Base-by-base conservation (phyloP, 2,797 vertebrate species). In the Thripadectes ignobilis region DNA sequence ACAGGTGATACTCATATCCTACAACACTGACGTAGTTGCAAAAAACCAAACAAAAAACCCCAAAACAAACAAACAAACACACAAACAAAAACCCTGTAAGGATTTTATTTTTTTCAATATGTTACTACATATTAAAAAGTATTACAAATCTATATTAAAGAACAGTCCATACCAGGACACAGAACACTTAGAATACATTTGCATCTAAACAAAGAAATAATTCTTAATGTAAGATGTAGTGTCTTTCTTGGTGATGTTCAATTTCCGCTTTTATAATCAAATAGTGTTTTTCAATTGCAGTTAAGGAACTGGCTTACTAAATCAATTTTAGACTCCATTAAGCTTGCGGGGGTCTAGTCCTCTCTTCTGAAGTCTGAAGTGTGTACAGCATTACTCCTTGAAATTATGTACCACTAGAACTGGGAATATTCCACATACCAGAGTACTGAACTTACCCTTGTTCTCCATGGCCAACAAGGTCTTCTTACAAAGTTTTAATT, bases 251-350 rank as follows among this genome's bases (percentile, higher is more conserved):
- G 41, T 61, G 29, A 62, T 57, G 65, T 80, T 49, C 51, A 76
- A 18, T 82, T 79, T 19, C 27, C 61, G 9, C 36, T 91, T 83
- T 83, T 65, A 67, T 85, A 93, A 71, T 81, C 21, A 92, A 88
- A 71, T 45, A 10, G 10, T 48, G 9, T 8, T 87, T 75, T 88
- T 78, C 52, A 93, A 61, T 36, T 75, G 26, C 38, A 74, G 34
- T 91, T 85, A 87, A 88, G 89, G 49, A 89, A 52, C 29, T 75
- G 39, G 27, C 61, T 92, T 86, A 68, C 15, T 91, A 72, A 90
- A 88, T 85, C 27, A 80, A 2, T 75, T 95, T 88, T 75, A 75
- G 26, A 39, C 39, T 87, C 39, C 77, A 58, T 95, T 80, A 90
- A 87, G 21, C 32, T 75, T 67, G 39, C 38, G 57, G 58, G 27